phyloP scores from a whole-genome alignment of 2,888 invertebrate species.

The Arrhopalites spinosus region DNA sequence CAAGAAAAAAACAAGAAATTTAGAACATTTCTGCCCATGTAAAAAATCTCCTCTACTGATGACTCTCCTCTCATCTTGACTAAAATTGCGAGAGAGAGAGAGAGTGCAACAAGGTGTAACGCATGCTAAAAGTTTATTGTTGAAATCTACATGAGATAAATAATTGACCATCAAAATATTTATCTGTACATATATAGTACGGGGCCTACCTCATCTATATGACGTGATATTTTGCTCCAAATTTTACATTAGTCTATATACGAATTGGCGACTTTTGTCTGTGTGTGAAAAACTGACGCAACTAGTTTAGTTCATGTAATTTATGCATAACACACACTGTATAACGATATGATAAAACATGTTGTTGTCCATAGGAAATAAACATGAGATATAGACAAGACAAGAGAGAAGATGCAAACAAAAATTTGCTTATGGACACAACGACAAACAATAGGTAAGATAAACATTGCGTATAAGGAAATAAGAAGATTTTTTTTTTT shows the following conservation, averaged over 20 bases:
- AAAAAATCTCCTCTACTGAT: too few species aligned
- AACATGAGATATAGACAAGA: not conserved
- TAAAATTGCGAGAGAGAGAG: not conserved
- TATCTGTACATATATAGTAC: too few species aligned
- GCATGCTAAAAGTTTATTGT: too few species aligned
- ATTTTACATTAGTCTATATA: not conserved
- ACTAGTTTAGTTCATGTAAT: constrained; percentile 12
- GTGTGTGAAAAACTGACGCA: not conserved
- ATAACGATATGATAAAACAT: not conserved
- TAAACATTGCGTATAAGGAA: constrained; percentile 13
- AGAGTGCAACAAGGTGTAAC: too few species aligned
- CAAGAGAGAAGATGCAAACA: not conserved
- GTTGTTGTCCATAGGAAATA: not conserved
- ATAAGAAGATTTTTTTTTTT: too few species aligned
- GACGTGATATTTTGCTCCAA: constrained; percentile 2
- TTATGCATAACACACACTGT: not conserved
- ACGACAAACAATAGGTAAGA: not conserved
- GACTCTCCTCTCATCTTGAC: not conserved
- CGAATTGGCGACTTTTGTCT: too few species aligned
- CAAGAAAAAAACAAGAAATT: too few species aligned
- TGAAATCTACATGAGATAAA: not conserved
- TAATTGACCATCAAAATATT: not conserved
- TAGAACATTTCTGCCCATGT: too few species aligned
- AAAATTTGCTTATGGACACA: too few species aligned
- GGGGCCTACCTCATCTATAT: too few species aligned